Evolutionary conservation across 2,113 vertebrate genomes (phyloP), one percentile per base, ranked within the genome.

Genomic region (Herpetotheres cachinnans): DNA sequence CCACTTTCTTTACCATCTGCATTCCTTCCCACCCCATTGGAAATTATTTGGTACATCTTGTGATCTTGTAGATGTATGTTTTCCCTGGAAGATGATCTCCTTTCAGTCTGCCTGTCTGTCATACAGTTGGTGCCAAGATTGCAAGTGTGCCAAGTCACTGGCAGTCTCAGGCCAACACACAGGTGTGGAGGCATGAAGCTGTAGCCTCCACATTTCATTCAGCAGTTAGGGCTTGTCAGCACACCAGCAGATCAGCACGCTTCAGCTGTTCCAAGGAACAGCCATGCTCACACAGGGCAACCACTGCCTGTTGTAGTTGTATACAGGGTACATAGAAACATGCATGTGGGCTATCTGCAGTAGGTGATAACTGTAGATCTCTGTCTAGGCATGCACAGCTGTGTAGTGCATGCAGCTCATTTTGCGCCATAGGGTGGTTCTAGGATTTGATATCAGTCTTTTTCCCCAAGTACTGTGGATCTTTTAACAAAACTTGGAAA

Each of bases 121-220:
- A 32, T 78, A 14, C 13, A 16, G 14, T 40, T 63, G 50, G 17
- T 58, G 47, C 30, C 66, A 50, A 50, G 70, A 27, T 18, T 40
- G 50, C 22, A 58, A 12, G 20, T 15, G 13, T 71, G 30, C 62
- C 56, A 56, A 42, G 16, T 10, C 32, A 3, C 14, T 50, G 38
- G 7, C 76, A 73, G 36, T 44, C 58, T 69, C 29, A 29, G 2
- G 38, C n/a, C 25, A 1, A 15, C 50, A 42, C 26, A 18, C 19
- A 30, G 9, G 4, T 58, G 16, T 42, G 21, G 66, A 62, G 21
- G 26, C 22, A 4, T 7, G 13, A 61, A 81, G 21, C 82, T 74
- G 5, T 15, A 56, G 40, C 0, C 0, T 19, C 30, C 11, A 1
- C 16, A 1, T 78, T 69, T 69, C 17, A 16, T 77, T 70, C 59